phyloP scores from a whole-genome alignment of 2,797 vertebrate species.

The Pygocentrus nattereri region DNA sequence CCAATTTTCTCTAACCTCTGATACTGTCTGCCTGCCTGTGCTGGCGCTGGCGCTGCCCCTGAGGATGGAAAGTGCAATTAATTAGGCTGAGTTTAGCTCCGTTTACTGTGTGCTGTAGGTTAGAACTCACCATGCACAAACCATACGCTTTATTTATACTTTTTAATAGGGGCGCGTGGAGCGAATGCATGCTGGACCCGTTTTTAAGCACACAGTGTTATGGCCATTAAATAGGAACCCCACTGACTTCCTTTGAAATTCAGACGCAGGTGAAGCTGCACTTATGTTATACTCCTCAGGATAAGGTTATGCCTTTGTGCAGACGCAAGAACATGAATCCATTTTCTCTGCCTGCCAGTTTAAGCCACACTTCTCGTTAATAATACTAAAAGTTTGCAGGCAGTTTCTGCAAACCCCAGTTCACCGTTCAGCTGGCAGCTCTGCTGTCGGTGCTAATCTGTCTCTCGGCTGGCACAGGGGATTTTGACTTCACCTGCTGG shows the following conservation, averaged over 20 bases:
- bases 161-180: slow-evolving; percentile 27
- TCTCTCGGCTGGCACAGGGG: background rate
- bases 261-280: slow-evolving; percentile 25
- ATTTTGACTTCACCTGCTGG: slow-evolving; percentile 12
- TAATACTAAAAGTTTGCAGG: slow-evolving; percentile 31
- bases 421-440: background rate
- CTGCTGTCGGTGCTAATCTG: slow-evolving; percentile 11
- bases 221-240: slow-evolving; percentile 28
- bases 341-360: slow-evolving; percentile 3
- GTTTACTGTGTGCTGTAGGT: background rate
- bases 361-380: slow-evolving; percentile 20
- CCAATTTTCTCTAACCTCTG: slow-evolving; percentile 15
- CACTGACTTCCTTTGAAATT: slow-evolving; percentile 15
- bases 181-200: slow-evolving; percentile 7
- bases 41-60: background rate
- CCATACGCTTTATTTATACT: slow-evolving; percentile 1
- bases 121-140: background rate
- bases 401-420: slow-evolving; percentile 1
- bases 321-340: background rate
- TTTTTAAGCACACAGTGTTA: slow-evolving; percentile 4
- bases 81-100: slow-evolving; percentile 14
- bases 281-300: slow-evolving; percentile 16
- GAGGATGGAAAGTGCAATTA: slow-evolving; percentile 10
- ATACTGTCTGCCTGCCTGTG: slow-evolving; percentile 10
- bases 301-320: slow-evolving; percentile 7